A percentile compares a stretch with the other conserved stretches of the same genome.
phyloP scores from a whole-genome alignment of 1,140 invertebrate species.

The Tetramorium simillimum region DNA sequence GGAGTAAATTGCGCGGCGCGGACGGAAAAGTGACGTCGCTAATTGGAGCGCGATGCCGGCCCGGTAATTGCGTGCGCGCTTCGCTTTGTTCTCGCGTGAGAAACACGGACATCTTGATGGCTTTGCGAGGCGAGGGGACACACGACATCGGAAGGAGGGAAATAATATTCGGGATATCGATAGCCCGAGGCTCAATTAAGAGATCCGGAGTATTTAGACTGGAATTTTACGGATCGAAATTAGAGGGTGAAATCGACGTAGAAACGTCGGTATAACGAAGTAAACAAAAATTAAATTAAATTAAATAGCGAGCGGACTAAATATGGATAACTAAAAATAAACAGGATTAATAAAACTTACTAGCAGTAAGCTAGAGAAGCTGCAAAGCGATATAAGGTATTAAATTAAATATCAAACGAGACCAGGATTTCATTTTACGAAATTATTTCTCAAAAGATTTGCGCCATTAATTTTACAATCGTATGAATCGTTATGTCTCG shows the following conservation, averaged over 20 bases:
- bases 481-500: not conserved
- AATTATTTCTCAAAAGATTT: not conserved
- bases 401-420: not conserved
- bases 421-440: not conserved
- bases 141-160: not conserved
- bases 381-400: not conserved
- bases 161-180: not conserved
- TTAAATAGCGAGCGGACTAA: not conserved
- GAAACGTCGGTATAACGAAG: not conserved
- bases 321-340: not conserved
- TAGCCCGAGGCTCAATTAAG: not conserved
- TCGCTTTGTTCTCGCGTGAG: slow-evolving; percentile 35
- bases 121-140: not conserved
- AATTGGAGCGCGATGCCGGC: slow-evolving; percentile 44
- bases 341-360: not conserved
- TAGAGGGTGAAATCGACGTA: not conserved
- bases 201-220: not conserved
- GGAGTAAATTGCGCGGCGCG: slow-evolving; percentile 33
- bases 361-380: not conserved
- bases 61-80: slow-evolving; percentile 41
- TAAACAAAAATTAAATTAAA: slow-evolving; percentile 19
- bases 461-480: not conserved
- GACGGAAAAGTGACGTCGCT: slow-evolving; percentile 54
- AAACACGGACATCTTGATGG: slow-evolving; percentile 36
- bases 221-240: not conserved